Conservation (phyloP, 2,113 vertebrate genomes). For the Sigmodon hispidus region DNA sequence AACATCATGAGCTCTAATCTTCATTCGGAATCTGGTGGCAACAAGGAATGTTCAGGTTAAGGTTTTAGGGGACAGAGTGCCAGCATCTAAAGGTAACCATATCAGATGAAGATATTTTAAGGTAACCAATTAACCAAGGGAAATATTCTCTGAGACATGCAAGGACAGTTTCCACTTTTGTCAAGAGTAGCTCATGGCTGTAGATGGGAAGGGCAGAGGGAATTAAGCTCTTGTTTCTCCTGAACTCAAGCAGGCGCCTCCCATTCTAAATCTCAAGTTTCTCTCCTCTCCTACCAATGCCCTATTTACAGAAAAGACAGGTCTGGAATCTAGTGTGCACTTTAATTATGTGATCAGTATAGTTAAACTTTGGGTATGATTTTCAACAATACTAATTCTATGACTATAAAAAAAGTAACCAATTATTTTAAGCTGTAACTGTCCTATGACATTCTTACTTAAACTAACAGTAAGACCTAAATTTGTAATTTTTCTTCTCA, state of each 20-base stretch:
- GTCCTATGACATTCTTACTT: background rate
- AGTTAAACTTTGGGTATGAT: background rate
- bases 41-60: background rate
- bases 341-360: background rate
- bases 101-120: background rate
- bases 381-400: background rate
- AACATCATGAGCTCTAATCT: background rate
- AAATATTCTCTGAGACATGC: background rate
- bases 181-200: background rate
- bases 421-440: background rate
- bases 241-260: background rate
- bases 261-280: background rate
- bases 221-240: constrained; percentile 3
- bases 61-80: background rate
- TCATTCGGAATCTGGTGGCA: background rate
- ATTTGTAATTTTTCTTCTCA: constrained; percentile 32
- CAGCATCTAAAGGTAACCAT: background rate
- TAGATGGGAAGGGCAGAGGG: too few species aligned
- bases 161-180: background rate
- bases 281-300: background rate
- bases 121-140: background rate
- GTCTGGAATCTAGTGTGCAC: background rate
- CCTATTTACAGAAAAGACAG: background rate
- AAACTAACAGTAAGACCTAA: background rate
- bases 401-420: background rate